Percentiles rank a stretch among this genome's conserved stretches.
Conservation (phyloP, 2,888 invertebrate genomes). For the Graphium colonna region DNA sequence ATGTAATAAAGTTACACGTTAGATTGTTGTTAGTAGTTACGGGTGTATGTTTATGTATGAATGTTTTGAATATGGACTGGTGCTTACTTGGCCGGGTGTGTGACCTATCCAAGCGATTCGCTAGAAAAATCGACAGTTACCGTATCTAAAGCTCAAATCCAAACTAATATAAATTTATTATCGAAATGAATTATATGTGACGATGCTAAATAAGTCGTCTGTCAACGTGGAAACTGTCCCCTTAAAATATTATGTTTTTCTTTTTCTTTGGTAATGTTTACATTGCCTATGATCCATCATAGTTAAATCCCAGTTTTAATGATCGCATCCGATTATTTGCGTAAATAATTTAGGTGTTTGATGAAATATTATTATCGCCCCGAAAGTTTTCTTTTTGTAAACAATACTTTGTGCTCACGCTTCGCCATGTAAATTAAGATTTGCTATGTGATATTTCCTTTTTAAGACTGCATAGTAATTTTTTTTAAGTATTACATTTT, state of each 20-base stretch:
- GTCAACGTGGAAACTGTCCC: too few relatives aligned
- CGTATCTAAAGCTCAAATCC: neutral
- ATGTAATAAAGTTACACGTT: slow-evolving; percentile 55
- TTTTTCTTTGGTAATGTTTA: too few relatives aligned
- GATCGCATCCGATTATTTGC: neutral
- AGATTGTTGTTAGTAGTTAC: slow-evolving; percentile 65
- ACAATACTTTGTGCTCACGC: slow-evolving; percentile 32
- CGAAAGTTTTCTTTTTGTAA: neutral
- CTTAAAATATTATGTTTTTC: too few relatives aligned
- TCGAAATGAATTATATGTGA: neutral
- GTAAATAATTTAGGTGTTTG: neutral
- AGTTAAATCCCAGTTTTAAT: slow-evolving; percentile 9
- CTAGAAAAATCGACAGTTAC: neutral
- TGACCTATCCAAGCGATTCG: neutral
- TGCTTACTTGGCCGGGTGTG: slow-evolving; percentile 37
- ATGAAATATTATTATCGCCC: neutral
- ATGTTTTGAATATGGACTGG: slow-evolving; percentile 54
- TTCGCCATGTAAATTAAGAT: slow-evolving; percentile 17
- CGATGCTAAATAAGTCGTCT: too few relatives aligned
- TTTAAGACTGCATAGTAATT: slow-evolving; percentile 40
- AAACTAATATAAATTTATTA: neutral
- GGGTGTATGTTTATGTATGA: slow-evolving; percentile 55
- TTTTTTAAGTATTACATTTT: slow-evolving; percentile 44
- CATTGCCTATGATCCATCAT: neutral
- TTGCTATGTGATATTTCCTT: slow-evolving; percentile 44